A percentile compares a stretch with the other conserved stretches of the same genome.
Evolutionary conservation across 2,888 invertebrate species (phyloP).

Genomic region (Ypsolopha scabrella): DNA sequence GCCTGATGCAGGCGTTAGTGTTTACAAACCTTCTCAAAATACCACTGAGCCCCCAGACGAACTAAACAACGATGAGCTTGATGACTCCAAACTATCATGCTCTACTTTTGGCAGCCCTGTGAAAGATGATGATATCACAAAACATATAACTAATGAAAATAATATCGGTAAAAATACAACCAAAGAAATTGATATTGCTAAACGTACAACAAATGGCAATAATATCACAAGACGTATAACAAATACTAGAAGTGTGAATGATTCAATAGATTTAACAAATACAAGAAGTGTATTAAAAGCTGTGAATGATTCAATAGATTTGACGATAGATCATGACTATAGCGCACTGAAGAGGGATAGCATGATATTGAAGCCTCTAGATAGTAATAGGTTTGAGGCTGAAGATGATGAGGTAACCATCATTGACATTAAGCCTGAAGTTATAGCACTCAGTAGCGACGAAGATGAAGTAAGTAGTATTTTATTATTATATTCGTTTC

Average conservation of each 20-base stretch:
- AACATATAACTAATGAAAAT: no score
- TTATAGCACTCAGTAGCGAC: slow-evolving; percentile 58
- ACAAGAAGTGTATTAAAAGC: no score
- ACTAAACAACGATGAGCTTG: slow-evolving; percentile 1
- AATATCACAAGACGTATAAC: no score
- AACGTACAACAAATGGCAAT: no score
- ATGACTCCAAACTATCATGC: slow-evolving; percentile 30
- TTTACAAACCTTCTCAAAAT: slow-evolving; percentile 16
- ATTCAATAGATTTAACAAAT: background rate
- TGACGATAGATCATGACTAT: background rate
- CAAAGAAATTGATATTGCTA: no score
- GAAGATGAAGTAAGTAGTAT: slow-evolving; percentile 37
- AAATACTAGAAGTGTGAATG: background rate
- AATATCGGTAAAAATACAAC: no score
- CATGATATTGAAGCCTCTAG: background rate
- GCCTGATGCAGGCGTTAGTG: slow-evolving; percentile 14
- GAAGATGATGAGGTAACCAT: slow-evolving; percentile 46
- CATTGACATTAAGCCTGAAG: slow-evolving; percentile 39
- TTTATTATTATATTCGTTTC: background rate
- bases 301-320: background rate
- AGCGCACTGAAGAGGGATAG: slow-evolving; percentile 1
- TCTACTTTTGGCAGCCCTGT: slow-evolving; percentile 47
- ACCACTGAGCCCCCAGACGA: slow-evolving; percentile 5
- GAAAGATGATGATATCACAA: slow-evolving; percentile 27
- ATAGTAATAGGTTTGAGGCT: slow-evolving; percentile 6